Evolutionary conservation across 2,797 vertebrate species (phyloP).

Genomic region (Pseudochirops corinnae): DNA sequence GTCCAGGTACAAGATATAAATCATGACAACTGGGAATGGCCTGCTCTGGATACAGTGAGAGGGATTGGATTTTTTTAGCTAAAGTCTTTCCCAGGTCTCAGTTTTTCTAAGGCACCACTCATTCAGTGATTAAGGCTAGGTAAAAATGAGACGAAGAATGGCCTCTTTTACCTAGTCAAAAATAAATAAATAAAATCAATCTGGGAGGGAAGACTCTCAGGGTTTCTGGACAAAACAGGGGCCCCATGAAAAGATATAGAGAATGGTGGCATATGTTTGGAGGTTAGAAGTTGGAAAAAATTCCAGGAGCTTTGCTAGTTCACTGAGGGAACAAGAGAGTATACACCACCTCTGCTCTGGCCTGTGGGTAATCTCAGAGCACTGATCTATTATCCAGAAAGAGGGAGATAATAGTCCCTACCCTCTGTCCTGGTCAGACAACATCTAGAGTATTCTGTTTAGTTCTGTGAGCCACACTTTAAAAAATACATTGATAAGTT

Average conservation of each 20-base stretch:
- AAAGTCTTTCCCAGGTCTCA: background rate
- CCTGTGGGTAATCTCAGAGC: background rate
- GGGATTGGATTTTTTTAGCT: too few relatives aligned
- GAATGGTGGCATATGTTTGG: background rate
- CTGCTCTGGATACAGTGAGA: background rate
- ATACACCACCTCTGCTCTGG: background rate
- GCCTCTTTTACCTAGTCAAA: background rate
- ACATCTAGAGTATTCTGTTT: background rate
- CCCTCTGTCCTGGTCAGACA: background rate
- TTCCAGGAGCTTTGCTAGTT: background rate
- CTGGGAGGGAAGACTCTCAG: background rate
- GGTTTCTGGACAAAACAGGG: background rate
- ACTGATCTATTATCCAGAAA: background rate
- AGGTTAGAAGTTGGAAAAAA: background rate
- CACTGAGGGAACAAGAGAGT: background rate
- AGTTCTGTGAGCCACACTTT: background rate
- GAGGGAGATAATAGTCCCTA: background rate
- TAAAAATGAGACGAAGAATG: background rate
- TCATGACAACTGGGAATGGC: too few relatives aligned
- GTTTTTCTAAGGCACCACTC: background rate
- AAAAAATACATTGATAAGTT: background rate
- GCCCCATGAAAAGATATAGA: background rate
- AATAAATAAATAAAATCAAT: background rate
- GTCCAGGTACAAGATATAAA: too few relatives aligned
- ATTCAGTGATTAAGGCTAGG: background rate